Evolutionary conservation across 2,113 vertebrate species (phyloP).

Genomic region (Alouatta palliata): DNA sequence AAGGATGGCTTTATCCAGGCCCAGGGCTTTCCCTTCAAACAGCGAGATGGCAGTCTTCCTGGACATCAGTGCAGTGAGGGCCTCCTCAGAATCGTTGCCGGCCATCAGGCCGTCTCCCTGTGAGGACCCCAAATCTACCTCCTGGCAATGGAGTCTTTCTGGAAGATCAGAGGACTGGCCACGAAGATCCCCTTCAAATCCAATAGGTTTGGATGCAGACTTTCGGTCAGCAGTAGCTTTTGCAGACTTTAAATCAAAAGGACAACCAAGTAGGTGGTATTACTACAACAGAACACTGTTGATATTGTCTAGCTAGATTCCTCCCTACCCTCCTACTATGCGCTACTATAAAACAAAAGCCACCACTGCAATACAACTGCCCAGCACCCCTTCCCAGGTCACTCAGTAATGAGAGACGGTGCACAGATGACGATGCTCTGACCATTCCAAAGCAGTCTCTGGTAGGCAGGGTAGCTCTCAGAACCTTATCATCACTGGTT

Average conservation of each 20-base stretch:
- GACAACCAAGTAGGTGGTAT: not conserved
- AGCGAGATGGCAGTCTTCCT: constrained; percentile 94
- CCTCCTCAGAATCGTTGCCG: constrained; percentile 92
- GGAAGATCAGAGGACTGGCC: constrained; percentile 87
- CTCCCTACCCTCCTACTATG: too few species aligned
- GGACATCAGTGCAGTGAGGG: constrained; percentile 90
- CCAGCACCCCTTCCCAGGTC: not conserved
- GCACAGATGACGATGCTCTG: not conserved
- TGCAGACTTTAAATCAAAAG: constrained; percentile 87
- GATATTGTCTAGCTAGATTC: not conserved
- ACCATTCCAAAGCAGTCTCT: not conserved
- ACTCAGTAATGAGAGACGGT: not conserved
- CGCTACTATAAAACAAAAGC: not conserved
- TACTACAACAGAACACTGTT: not conserved
- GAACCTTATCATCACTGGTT: not conserved
- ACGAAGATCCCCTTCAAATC: constrained; percentile 91
- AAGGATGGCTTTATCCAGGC: constrained; percentile 97
- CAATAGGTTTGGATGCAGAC: constrained; percentile 87
- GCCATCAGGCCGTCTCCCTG: constrained; percentile 91
- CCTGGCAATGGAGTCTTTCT: constrained; percentile 88
- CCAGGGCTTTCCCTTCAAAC: constrained; percentile 98
- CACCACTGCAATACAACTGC: not conserved
- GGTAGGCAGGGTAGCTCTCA: not conserved
- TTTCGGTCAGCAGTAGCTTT: constrained; percentile 95
- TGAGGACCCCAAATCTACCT: constrained; percentile 89